Conservation (phyloP, 2,888 invertebrate species). For the Pachycephus smyrnensis region DNA sequence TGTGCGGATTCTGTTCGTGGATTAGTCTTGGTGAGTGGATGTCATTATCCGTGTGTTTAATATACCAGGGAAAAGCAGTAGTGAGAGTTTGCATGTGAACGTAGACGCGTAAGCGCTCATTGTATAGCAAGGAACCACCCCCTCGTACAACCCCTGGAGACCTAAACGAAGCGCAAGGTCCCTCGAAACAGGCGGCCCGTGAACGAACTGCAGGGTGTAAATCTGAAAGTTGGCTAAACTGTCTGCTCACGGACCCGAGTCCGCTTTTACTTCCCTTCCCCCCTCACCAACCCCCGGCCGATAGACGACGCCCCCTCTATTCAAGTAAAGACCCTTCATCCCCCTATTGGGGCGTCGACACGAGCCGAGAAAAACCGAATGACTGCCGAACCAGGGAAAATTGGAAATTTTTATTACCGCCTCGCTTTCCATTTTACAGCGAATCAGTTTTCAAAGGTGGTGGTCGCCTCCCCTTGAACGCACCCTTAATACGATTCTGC, state of each 20-base stretch:
- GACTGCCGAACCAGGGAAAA: slow-evolving; percentile 27
- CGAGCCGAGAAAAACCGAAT: neutral
- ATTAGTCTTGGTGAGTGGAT: neutral
- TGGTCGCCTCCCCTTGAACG: slow-evolving; percentile 31
- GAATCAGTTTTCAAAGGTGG: slow-evolving; percentile 30
- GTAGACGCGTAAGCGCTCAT: slow-evolving; percentile 14
- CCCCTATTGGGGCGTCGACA: neutral
- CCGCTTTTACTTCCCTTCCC: slow-evolving; percentile 40
- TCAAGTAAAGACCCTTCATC: slow-evolving; percentile 20
- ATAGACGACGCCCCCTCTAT: slow-evolving; percentile 27
- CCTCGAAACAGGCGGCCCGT: slow-evolving; percentile 52
- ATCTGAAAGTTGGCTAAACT: slow-evolving; percentile 62
- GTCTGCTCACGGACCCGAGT: slow-evolving; percentile 41
- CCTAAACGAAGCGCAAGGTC: slow-evolving; percentile 32
- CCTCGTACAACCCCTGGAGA: slow-evolving; percentile 17
- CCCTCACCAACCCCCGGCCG: slow-evolving; percentile 28
- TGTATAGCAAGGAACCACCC: slow-evolving; percentile 6
- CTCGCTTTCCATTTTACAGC: slow-evolving; percentile 49
- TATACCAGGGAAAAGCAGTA: neutral
- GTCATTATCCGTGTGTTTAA: neutral
- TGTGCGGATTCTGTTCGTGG: slow-evolving; percentile 5
- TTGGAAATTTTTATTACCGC: slow-evolving; percentile 50
- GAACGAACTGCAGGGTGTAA: slow-evolving; percentile 58
- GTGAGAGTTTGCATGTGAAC: neutral
- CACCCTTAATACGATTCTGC: slow-evolving; percentile 36